phyloP scores from a whole-genome alignment of 1,140 invertebrate species.

The Bacillus rossius region DNA sequence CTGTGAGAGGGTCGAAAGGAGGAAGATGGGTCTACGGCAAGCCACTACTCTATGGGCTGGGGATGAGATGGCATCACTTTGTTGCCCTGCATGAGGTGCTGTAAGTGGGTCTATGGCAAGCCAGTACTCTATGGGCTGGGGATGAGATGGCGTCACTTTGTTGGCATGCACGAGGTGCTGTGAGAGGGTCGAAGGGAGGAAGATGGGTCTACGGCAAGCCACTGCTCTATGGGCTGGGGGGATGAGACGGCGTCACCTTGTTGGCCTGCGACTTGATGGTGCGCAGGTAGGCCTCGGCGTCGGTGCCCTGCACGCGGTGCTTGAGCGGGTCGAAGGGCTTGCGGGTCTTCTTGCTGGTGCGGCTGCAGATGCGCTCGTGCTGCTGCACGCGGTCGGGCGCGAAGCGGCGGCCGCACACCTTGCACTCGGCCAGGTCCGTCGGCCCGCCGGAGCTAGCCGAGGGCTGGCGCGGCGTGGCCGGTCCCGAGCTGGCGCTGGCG shows the following conservation, averaged over 20 bases:
- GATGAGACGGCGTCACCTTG: too few relatives aligned
- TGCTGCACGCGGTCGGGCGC: slow-evolving; percentile 68
- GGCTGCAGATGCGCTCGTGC: slow-evolving; percentile 78
- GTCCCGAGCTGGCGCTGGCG: not conserved
- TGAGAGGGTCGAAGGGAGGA: slow-evolving; percentile 81
- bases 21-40: too few relatives aligned
- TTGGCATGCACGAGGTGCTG: slow-evolving; percentile 79
- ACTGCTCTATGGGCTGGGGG: too few relatives aligned
- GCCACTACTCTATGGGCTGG: too few relatives aligned
- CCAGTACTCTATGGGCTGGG: too few relatives aligned
- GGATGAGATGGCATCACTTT: too few relatives aligned
- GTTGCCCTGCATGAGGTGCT: too few relatives aligned
- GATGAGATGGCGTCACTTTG: slow-evolving; percentile 41
- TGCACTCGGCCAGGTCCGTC: slow-evolving; percentile 46
- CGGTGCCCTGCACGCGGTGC: slow-evolving; percentile 79
- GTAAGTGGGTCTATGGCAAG: too few relatives aligned
- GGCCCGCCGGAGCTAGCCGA: not conserved
- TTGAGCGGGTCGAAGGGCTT: slow-evolving; percentile 84
- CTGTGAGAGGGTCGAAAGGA: too few relatives aligned
- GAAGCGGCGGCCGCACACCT: slow-evolving; percentile 67
- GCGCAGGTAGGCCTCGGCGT: slow-evolving; percentile 68
- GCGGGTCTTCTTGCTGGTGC: slow-evolving; percentile 67
- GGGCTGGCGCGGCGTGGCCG: not conserved
- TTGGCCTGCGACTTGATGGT: too few relatives aligned
- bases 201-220: too few relatives aligned